Evolutionary conservation across 2,113 vertebrate genomes (phyloP).

Genomic region (Rhynchopsitta pachyrhyncha): DNA sequence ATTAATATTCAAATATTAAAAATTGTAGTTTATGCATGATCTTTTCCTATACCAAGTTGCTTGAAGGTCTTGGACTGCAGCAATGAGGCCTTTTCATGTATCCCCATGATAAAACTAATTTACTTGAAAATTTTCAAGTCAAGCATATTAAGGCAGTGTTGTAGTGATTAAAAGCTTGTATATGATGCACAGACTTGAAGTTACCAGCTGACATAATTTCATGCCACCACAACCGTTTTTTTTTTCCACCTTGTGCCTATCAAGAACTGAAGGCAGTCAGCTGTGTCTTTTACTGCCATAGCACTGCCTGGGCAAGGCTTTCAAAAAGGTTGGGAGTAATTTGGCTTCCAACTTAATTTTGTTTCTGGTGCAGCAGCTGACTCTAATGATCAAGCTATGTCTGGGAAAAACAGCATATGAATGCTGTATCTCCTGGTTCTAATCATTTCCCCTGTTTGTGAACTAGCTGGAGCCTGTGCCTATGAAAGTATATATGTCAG

Average conservation of each 20-base stretch:
- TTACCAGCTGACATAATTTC: neutral
- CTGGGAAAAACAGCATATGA: neutral
- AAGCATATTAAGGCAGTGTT: neutral
- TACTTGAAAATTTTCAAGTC: neutral
- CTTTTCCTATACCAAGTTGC: neutral
- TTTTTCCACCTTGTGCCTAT: neutral
- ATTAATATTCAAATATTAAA: neutral
- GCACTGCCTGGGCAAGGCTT: neutral
- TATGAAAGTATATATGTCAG: neutral
- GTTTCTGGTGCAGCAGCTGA: neutral
- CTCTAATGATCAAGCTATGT: neutral
- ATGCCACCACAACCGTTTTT: neutral
- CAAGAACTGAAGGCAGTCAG: neutral
- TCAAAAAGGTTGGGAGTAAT: neutral
- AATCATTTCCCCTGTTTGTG: neutral
- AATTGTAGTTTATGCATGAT: neutral
- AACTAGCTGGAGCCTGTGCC: neutral
- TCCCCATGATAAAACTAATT: neutral
- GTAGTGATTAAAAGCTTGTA: neutral
- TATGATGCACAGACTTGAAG: neutral
- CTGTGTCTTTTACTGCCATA: neutral
- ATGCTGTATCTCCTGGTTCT: neutral
- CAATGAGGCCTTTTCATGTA: neutral
- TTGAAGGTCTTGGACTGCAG: neutral
- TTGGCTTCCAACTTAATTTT: neutral